A percentile compares a stretch with the other conserved stretches of the same genome.
phyloP scores from a whole-genome alignment of 1,140 invertebrate species.

The Ectropis grisescens region DNA sequence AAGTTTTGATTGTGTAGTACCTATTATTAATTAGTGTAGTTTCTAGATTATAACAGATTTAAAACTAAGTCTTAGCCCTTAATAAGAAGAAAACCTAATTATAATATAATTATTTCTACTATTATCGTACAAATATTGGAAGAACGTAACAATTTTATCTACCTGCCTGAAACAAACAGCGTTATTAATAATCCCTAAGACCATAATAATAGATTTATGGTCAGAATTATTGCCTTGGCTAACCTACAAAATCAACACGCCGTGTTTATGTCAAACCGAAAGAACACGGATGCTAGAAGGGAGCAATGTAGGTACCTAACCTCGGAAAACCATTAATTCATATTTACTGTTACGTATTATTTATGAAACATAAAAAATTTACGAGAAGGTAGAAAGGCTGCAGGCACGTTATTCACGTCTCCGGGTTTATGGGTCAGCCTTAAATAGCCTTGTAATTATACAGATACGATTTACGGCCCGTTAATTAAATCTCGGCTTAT shows the following conservation, averaged over 20 bases:
- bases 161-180: too few relatives aligned
- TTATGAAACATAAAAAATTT: constrained; percentile 66
- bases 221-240: constrained; percentile 19
- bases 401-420: constrained; percentile 42
- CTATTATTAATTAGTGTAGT: too few relatives aligned
- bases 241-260: constrained; percentile 22
- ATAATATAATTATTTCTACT: too few relatives aligned
- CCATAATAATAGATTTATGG: constrained; percentile 22
- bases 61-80: too few relatives aligned
- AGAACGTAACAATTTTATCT: too few relatives aligned
- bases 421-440: constrained; percentile 52
- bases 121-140: too few relatives aligned
- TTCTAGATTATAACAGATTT: too few relatives aligned
- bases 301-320: constrained; percentile 34
- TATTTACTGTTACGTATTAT: constrained; percentile 53
- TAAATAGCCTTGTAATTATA: constrained; percentile 52
- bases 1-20: too few relatives aligned
- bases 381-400: constrained; percentile 53
- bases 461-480: constrained; percentile 35
- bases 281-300: constrained; percentile 35
- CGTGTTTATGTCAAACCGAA: constrained; percentile 31
- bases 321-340: constrained; percentile 58
- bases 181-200: constrained; percentile 11
- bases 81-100: too few relatives aligned
- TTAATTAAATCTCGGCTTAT: constrained; percentile 34